Percentiles rank a stretch among this genome's conserved stretches.
Evolutionary conservation across 1,140 invertebrate species (phyloP).

Genomic region (Eriosoma lanigerum): DNA sequence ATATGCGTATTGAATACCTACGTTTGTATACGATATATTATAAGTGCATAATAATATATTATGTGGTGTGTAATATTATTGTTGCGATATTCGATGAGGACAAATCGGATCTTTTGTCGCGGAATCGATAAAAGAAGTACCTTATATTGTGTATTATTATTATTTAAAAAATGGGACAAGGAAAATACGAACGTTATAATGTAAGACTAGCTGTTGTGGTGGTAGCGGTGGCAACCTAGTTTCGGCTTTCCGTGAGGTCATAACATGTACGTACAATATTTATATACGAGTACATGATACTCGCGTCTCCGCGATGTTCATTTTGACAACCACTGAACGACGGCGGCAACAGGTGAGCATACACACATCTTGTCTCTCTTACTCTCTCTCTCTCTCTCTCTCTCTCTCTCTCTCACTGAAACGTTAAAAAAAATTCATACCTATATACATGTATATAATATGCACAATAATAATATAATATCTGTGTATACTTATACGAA

Average conservation of each 20-base stretch:
- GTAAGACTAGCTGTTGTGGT: too few species aligned
- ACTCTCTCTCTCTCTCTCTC: background rate
- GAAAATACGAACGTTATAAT: constrained; percentile 5
- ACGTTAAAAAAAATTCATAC: background rate
- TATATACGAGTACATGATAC: background rate
- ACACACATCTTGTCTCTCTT: background rate
- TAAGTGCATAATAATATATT: too few species aligned
- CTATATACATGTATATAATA: background rate
- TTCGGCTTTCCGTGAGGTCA: constrained; percentile 23
- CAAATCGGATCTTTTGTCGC: constrained; percentile 3
- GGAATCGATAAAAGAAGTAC: background rate
- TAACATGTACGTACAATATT: constrained; percentile 34
- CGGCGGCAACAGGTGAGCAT: background rate
- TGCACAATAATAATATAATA: background rate
- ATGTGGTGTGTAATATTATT: too few species aligned
- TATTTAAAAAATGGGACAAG: background rate
- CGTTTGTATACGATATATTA: too few species aligned
- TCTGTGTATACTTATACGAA: background rate
- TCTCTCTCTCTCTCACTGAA: background rate
- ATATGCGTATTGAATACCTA: too few species aligned
- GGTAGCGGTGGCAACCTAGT: background rate
- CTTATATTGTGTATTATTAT: constrained; percentile 5
- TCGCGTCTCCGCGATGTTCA: background rate
- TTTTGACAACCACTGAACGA: constrained; percentile 44
- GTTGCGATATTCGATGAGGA: background rate